Evolutionary conservation across 1,140 invertebrate genomes (phyloP).

Genomic region (Nasonia longicornis): DNA sequence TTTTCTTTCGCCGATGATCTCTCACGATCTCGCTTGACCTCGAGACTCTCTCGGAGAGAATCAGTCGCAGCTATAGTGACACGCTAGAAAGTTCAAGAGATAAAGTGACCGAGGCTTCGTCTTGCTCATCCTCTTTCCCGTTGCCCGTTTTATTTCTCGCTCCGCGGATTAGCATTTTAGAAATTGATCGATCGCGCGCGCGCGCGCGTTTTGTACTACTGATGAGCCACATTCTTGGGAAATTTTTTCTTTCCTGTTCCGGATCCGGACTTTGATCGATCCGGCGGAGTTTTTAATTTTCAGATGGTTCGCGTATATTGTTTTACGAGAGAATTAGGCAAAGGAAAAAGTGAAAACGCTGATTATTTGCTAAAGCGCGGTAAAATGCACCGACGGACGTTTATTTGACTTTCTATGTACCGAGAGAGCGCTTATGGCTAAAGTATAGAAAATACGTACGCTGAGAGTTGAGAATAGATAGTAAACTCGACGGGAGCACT

Average conservation of each 20-base stretch:
- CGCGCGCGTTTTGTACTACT: no score
- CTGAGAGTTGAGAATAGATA: neutral
- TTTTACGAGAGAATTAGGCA: neutral
- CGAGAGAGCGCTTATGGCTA: neutral
- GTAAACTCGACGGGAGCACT: neutral
- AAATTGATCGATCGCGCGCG: conserved; percentile 14
- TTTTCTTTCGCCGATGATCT: neutral
- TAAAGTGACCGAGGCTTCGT: neutral
- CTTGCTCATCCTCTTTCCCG: neutral
- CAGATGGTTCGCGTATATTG: no score
- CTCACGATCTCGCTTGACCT: conserved; percentile 26
- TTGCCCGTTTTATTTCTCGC: neutral
- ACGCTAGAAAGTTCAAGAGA: conserved; percentile 24
- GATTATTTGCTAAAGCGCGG: neutral
- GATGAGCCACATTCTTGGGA: neutral
- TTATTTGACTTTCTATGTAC: conserved; percentile 4
- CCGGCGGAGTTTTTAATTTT: neutral
- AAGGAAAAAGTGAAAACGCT: neutral
- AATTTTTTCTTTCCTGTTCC: neutral
- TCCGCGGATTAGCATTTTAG: conserved; percentile 20
- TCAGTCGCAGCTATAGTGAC: conserved; percentile 1
- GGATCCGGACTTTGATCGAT: neutral
- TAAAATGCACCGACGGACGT: neutral
- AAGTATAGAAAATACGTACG: neutral
- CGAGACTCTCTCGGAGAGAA: neutral